Evolutionary conservation across 2,113 vertebrate species (phyloP).

Genomic region (Stegostoma tigrinum): DNA sequence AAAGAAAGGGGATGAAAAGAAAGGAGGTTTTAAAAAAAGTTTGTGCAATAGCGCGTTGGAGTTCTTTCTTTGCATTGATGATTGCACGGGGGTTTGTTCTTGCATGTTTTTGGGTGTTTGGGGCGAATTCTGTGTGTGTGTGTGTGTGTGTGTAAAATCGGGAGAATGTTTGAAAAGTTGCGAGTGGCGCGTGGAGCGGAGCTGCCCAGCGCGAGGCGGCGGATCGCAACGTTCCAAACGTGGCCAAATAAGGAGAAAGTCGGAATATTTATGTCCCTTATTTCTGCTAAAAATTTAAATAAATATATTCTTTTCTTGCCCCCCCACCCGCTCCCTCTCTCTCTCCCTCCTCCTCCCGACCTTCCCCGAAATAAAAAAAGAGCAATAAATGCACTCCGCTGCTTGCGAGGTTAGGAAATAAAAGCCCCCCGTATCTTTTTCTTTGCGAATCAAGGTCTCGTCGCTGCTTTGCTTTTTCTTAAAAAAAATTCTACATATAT

Average conservation of each 20-base stretch:
- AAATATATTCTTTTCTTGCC: slow-evolving; percentile 65
- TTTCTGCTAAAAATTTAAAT: slow-evolving; percentile 67
- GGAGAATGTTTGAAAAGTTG: slow-evolving; percentile 13
- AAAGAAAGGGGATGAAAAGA: no score
- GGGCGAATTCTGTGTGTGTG: neutral
- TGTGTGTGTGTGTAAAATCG: no score
- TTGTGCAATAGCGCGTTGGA: slow-evolving; percentile 14
- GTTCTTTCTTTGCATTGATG: neutral
- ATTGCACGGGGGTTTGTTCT: neutral
- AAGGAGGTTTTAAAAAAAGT: neutral
- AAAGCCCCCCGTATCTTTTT: neutral
- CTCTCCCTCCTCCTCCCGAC: no score
- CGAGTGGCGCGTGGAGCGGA: slow-evolving; percentile 11
- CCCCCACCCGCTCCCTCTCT: no score
- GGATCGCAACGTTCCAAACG: slow-evolving; percentile 34
- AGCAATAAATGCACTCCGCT: slow-evolving; percentile 26
- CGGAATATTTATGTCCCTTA: slow-evolving; percentile 67
- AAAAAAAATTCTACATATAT: no score
- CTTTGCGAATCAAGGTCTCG: no score
- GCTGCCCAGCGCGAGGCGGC: slow-evolving; percentile 16
- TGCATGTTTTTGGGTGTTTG: neutral
- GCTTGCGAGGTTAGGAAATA: neutral
- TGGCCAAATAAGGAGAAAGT: slow-evolving; percentile 43
- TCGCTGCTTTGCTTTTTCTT: no score
- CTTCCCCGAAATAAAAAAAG: slow-evolving; percentile 53